Conservation (phyloP, 2,888 invertebrate genomes). For the Nebria salina region DNA sequence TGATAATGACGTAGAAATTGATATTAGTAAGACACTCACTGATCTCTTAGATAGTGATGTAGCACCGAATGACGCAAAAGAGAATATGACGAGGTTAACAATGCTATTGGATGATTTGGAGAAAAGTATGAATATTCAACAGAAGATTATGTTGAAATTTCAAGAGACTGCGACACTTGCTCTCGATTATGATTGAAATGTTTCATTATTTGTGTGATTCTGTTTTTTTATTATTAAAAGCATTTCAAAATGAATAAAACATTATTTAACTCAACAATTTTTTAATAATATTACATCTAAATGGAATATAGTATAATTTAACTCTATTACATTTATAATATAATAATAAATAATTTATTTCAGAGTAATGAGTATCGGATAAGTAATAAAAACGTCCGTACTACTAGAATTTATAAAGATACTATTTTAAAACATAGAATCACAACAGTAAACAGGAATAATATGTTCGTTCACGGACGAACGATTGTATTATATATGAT, state of each 20-base stretch:
- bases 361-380: constrained; percentile 6
- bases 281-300: no score
- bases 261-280: no score
- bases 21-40: constrained; percentile 36
- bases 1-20: constrained; percentile 44
- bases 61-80: constrained; percentile 42
- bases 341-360: no score
- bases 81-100: constrained; percentile 54
- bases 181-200: constrained; percentile 16
- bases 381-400: constrained; percentile 27
- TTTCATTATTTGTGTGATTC: background rate
- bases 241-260: no score
- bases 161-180: constrained; percentile 50
- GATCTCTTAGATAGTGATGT: constrained; percentile 35
- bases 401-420: constrained; percentile 17
- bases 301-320: no score
- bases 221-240: no score
- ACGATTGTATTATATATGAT: constrained; percentile 69
- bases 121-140: constrained; percentile 57
- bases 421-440: constrained; percentile 2
- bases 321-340: no score
- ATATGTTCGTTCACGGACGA: background rate
- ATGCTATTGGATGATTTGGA: constrained; percentile 57
- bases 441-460: constrained; percentile 15
- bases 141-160: constrained; percentile 54